Conservation (phyloP, 2,888 invertebrate genomes). For the Plagodis dolabraria region DNA sequence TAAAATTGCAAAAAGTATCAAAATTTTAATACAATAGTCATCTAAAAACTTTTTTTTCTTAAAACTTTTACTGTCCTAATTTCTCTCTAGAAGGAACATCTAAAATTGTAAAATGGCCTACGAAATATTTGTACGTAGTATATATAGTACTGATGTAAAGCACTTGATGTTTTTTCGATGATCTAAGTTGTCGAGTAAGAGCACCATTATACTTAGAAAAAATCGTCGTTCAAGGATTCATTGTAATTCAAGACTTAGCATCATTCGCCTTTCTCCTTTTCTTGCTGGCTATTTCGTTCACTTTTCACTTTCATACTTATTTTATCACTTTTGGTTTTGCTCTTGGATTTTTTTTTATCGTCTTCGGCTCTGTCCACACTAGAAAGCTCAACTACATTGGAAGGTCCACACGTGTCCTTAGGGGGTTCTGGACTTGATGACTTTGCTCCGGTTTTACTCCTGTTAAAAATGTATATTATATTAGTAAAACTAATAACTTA, state of each 20-base stretch:
- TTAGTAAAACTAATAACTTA: no score
- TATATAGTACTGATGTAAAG: not conserved
- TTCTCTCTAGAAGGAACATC: not conserved
- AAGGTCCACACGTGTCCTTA: constrained; percentile 1
- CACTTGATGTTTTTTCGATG: constrained; percentile 6
- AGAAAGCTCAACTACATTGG: not conserved
- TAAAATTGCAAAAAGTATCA: constrained; percentile 19
- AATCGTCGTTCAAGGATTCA: not conserved
- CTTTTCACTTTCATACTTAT: constrained; percentile 7
- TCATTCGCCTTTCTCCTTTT: constrained; percentile 7
- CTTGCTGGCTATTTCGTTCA: not conserved
- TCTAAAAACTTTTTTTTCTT: constrained; percentile 1
- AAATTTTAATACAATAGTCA: constrained; percentile 4
- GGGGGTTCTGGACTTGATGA: constrained; percentile 10
- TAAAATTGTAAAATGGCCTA: not conserved
- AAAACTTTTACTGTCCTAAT: constrained; percentile 4
- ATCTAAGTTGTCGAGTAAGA: not conserved
- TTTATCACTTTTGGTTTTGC: constrained; percentile 8
- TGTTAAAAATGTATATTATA: constrained; percentile 19
- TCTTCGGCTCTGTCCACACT: constrained; percentile 1
- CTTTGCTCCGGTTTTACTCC: constrained; percentile 34
- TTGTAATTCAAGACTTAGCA: not conserved
- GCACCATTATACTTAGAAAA: constrained; percentile 1
- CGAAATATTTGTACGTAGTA: not conserved
- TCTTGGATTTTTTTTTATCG: constrained; percentile 7